phyloP scores from a whole-genome alignment of 2,797 vertebrate genomes.

The Alectoris magna region DNA sequence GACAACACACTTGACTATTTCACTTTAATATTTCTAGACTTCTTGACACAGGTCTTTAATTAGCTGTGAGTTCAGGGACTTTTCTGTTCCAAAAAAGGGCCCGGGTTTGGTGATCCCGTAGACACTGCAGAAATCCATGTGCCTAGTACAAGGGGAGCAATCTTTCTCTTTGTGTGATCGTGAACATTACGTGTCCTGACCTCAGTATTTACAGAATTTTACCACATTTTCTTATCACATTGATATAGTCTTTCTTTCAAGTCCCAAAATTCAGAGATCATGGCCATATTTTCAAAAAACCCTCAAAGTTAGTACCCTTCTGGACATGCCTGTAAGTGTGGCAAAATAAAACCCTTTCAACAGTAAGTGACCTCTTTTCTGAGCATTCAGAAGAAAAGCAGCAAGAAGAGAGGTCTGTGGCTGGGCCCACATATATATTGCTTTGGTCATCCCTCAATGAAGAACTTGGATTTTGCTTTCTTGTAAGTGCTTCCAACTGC shows the following conservation, averaged over 20 bases:
- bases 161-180: not conserved
- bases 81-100: not conserved
- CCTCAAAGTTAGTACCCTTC: not conserved
- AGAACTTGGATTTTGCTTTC: not conserved
- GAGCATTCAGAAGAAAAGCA: not conserved
- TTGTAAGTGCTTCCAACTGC: not conserved
- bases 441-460: not conserved
- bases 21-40: constrained; percentile 5
- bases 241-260: not conserved
- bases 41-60: not conserved
- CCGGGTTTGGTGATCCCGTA: accelerated
- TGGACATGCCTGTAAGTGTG: not conserved
- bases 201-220: not conserved
- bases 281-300: not conserved
- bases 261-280: not conserved
- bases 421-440: not conserved
- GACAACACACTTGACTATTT: not conserved
- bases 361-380: not conserved
- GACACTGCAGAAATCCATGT: not conserved
- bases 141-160: not conserved
- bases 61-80: not conserved
- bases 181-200: not conserved
- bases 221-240: not conserved
- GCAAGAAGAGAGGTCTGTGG: not conserved
- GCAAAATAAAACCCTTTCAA: not conserved